Conservation (phyloP, 2,113 vertebrate species). For the Spea multiplicata region DNA sequence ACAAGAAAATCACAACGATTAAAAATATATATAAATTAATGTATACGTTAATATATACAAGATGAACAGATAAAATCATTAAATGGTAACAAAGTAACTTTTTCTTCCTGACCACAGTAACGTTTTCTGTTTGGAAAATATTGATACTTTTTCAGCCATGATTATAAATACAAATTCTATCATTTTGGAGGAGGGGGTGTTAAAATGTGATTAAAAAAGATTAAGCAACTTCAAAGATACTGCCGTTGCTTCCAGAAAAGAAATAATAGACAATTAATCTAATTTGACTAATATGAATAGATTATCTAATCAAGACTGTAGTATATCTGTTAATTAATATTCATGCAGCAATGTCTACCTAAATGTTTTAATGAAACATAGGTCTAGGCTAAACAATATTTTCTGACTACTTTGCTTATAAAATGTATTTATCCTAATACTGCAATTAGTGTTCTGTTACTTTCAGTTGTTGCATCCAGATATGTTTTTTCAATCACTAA, state of each 20-base stretch:
- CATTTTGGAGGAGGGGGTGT: neutral
- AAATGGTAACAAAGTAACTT: too few relatives aligned
- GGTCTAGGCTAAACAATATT: conserved; percentile 33
- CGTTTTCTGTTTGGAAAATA: too few relatives aligned
- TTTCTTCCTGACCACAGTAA: too few relatives aligned
- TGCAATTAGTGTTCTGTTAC: conserved; percentile 2
- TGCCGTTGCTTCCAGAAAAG: conserved; percentile 14
- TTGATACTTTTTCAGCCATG: too few relatives aligned
- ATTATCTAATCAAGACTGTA: conserved; percentile 29
- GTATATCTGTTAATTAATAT: conserved; percentile 11
- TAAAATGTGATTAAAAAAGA: conserved; percentile 33
- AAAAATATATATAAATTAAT: too few relatives aligned
- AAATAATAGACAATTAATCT: conserved; percentile 33
- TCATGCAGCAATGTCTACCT: conserved; percentile 17
- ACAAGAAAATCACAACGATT: too few relatives aligned
- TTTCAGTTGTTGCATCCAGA: neutral
- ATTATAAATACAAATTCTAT: conserved; percentile 16
- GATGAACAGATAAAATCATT: too few relatives aligned
- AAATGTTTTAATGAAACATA: conserved; percentile 33
- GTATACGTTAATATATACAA: too few relatives aligned
- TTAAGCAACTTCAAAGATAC: conserved; percentile 25
- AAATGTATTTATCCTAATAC: conserved; percentile 37
- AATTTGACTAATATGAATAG: conserved; percentile 30
- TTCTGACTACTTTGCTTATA: conserved; percentile 20
- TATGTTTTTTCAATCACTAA: neutral